Evolutionary conservation across 2,888 invertebrate genomes (phyloP).

Genomic region (Phytoseiulus persimilis): DNA sequence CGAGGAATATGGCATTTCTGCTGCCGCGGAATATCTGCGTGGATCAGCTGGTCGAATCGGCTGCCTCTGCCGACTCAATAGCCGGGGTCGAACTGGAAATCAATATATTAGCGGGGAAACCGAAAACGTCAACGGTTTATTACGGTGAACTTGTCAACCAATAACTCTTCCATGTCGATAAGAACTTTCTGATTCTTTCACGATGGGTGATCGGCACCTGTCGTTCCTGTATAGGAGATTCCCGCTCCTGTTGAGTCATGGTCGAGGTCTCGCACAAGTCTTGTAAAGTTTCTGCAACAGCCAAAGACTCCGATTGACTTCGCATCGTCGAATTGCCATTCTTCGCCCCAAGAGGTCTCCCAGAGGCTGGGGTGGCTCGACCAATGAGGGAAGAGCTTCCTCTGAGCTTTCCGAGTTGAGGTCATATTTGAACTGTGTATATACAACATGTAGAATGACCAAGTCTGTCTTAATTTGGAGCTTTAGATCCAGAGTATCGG

Average conservation of each 20-base stretch:
- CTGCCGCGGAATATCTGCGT: slow-evolving; percentile 26
- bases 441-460: not conserved
- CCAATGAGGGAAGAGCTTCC: not conserved
- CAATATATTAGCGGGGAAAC: not conserved
- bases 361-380: not conserved
- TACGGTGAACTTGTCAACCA: slow-evolving; percentile 6
- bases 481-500: too few relatives aligned
- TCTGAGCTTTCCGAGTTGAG: not conserved
- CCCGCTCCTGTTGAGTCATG: not conserved
- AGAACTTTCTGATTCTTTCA: not conserved
- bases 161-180: not conserved
- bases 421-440: not conserved
- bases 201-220: not conserved
- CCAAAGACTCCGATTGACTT: not conserved
- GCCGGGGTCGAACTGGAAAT: slow-evolving; percentile 9
- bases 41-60: not conserved
- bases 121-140: slow-evolving; percentile 21
- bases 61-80: not conserved
- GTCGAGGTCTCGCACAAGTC: not conserved
- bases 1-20: slow-evolving; percentile 19
- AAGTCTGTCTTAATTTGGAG: not conserved
- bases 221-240: not conserved
- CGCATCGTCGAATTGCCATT: too few relatives aligned
- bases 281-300: not conserved
- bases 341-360: too few relatives aligned